These are phyloP conservation scores for Anodontia alba DNA, from an alignment of 2,888 invertebrate species.

Conservation along the genomic window DNA sequence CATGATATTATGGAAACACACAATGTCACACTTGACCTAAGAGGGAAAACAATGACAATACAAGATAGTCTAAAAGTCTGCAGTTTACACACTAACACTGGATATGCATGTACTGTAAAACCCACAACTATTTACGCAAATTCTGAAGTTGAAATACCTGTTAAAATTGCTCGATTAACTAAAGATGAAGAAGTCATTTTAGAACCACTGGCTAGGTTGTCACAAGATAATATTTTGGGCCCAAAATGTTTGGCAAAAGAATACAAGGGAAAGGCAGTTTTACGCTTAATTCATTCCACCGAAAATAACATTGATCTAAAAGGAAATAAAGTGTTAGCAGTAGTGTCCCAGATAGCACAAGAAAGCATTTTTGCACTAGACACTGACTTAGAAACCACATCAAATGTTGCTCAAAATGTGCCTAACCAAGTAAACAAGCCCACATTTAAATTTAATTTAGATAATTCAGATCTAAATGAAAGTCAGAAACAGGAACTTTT, in stretches of 20 bases:
- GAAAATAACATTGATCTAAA: slow-evolving; percentile 24
- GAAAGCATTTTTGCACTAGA: neutral
- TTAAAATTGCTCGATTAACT: slow-evolving; percentile 28
- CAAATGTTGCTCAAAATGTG: neutral
- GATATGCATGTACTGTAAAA: slow-evolving; percentile 31
- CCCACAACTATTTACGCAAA: slow-evolving; percentile 8
- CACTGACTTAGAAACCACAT: neutral
- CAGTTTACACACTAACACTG: slow-evolving; percentile 16
- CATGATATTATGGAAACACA: slow-evolving; percentile 18
- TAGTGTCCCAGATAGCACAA: neutral
- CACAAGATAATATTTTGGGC: slow-evolving; percentile 29
- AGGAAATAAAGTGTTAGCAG: slow-evolving; percentile 39
- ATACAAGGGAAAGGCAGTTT: slow-evolving; percentile 25
- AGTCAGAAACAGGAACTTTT: slow-evolving; percentile 25
- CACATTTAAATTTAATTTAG: neutral
- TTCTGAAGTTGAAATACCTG: slow-evolving; percentile 25
- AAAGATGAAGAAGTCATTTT: slow-evolving; percentile 22
- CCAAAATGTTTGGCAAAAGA: slow-evolving; percentile 40
- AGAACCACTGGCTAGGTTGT: slow-evolving; percentile 30
- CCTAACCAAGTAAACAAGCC: neutral
- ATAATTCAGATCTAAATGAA: slow-evolving; percentile 24
- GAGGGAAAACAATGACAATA: slow-evolving; percentile 7
- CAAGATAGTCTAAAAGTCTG: slow-evolving; percentile 16
- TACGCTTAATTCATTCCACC: slow-evolving; percentile 28
- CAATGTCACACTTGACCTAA: slow-evolving; percentile 17